These are phyloP conservation scores for Atta texana DNA, from an alignment of 1,140 invertebrate species.

Conservation along the genomic window DNA sequence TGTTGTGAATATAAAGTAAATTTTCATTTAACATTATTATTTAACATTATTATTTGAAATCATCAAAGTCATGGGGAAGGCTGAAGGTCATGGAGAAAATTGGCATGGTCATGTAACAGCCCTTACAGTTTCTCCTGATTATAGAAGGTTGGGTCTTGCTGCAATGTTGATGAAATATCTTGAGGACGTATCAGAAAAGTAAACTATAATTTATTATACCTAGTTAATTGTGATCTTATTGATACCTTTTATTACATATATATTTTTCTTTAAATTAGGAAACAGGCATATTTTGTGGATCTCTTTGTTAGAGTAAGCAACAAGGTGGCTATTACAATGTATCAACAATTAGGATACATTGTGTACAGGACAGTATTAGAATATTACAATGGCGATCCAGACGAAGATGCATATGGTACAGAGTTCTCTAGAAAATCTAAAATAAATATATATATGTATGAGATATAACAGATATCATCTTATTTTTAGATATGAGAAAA, in stretches of 20 bases:
- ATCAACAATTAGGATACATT: constrained; percentile 98
- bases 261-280: constrained; percentile 89
- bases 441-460: constrained; percentile 31
- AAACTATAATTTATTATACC: constrained; percentile 62
- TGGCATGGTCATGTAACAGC: constrained; percentile 99
- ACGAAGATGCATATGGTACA: constrained; percentile 99
- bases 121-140: constrained; percentile 98
- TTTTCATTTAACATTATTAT: not conserved
- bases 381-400: constrained; percentile 98
- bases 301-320: constrained; percentile 99
- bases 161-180: constrained; percentile 97
- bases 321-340: constrained; percentile 99
- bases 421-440: constrained; percentile 28
- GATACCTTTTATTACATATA: not conserved
- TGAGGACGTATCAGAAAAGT: constrained; percentile 99
- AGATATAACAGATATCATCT: constrained; percentile 38
- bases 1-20: not conserved
- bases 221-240: not conserved
- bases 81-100: constrained; percentile 97
- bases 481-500: constrained; percentile 97
- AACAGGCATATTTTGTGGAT: constrained; percentile 99
- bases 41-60: constrained; percentile 61
- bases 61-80: constrained; percentile 98
- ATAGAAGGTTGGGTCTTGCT: constrained; percentile 95
- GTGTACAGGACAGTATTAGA: constrained; percentile 98